These are phyloP conservation scores for Muraenolepis orangiensis DNA, from an alignment of 2,797 vertebrate genomes.

Conservation along the genomic window DNA sequence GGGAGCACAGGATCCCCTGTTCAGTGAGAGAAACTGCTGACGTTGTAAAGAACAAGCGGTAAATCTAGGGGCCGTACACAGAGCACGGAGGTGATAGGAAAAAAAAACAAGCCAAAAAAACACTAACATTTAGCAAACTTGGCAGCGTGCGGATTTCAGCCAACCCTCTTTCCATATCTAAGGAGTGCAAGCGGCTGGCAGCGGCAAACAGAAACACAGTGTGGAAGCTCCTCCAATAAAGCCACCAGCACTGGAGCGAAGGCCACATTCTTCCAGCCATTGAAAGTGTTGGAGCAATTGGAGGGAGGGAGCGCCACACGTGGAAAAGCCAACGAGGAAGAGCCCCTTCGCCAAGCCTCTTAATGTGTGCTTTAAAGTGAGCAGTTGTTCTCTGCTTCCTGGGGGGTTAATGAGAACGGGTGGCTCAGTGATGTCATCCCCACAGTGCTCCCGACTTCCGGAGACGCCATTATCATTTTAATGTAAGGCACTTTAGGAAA, in stretches of 20 bases:
- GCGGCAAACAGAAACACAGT: conserved; percentile 44
- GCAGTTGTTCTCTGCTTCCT: conserved; percentile 37
- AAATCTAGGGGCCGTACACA: conserved; percentile 49
- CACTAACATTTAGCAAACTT: conserved; percentile 49
- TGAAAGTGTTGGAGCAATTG: conserved; percentile 29
- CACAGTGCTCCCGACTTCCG: not conserved
- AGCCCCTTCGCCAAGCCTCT: conserved; percentile 44
- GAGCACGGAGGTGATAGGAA: conserved; percentile 54
- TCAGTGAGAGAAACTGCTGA: conserved; percentile 51
- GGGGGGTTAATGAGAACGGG: conserved; percentile 36
- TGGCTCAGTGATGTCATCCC: conserved; percentile 38
- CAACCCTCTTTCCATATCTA: conserved; percentile 25
- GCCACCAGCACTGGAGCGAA: conserved; percentile 49
- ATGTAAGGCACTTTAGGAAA: not conserved
- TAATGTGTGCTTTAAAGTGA: conserved; percentile 33
- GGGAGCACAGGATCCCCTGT: conserved; percentile 54
- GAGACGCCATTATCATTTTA: not conserved
- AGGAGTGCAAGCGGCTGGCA: conserved; percentile 44
- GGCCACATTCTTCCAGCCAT: conserved; percentile 42
- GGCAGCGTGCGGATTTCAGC: conserved; percentile 26
- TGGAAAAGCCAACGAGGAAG: conserved; percentile 63
- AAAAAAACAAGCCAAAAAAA: conserved; percentile 23
- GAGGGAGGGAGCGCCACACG: conserved; percentile 43
- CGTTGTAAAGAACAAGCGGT: conserved; percentile 52
- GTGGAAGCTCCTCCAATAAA: conserved; percentile 43